Conservation (phyloP, 2,797 vertebrate species). For the Lacerta agilis region DNA sequence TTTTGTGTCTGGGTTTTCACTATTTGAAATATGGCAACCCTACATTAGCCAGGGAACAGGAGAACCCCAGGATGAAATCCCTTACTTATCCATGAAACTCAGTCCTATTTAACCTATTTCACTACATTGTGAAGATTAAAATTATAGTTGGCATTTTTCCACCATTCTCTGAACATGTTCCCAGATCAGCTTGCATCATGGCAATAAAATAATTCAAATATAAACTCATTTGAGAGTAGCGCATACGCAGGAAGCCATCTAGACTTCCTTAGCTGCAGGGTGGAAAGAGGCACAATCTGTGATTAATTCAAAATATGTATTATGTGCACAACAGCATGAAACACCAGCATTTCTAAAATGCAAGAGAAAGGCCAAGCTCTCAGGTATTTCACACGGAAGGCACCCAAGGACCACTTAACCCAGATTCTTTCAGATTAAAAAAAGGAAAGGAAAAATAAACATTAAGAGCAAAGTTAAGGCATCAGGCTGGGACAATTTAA, state of each 20-base stretch:
- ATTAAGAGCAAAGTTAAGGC: not conserved
- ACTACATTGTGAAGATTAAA: not conserved
- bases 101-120: not conserved
- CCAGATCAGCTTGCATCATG: not conserved
- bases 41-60: too few relatives aligned
- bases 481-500: not conserved
- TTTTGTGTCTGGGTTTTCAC: too few relatives aligned
- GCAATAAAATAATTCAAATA: not conserved
- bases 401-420: conserved; percentile 3
- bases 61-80: not conserved
- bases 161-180: not conserved
- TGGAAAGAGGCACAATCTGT: not conserved
- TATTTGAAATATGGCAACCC: too few relatives aligned
- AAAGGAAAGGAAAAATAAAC: not conserved
- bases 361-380: not conserved
- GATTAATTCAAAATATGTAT: not conserved
- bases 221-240: not conserved
- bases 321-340: not conserved
- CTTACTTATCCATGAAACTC: not conserved
- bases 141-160: not conserved
- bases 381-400: not conserved
- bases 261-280: not conserved
- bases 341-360: conserved; percentile 8
- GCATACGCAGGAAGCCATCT: not conserved
- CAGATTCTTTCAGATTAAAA: not conserved